phyloP scores from a whole-genome alignment of 1,140 invertebrate species.

The Cepaea nemoralis region DNA sequence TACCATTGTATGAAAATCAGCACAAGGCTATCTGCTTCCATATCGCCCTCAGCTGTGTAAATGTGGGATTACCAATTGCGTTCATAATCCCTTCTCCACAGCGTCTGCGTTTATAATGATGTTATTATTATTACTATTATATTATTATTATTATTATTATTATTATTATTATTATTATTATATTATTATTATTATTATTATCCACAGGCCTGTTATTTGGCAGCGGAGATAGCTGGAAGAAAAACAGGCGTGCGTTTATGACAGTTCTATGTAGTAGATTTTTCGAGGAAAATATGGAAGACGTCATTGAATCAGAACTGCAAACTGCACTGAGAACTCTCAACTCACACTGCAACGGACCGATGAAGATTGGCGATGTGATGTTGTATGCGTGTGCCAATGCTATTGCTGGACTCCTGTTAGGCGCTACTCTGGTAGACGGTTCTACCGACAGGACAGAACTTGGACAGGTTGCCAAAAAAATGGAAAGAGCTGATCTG shows the following conservation, averaged over 20 bases:
- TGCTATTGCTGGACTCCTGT: conserved; percentile 30
- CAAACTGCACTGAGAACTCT: background rate
- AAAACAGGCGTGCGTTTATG: conserved; percentile 41
- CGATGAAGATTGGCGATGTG: conserved; percentile 28
- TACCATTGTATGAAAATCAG: too few relatives aligned
- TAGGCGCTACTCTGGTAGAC: conserved; percentile 15
- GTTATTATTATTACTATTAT: too few relatives aligned
- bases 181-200: background rate
- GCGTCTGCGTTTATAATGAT: background rate
- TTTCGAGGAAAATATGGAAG: conserved; percentile 27
- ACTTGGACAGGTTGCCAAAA: conserved; percentile 9
- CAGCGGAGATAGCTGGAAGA: conserved; percentile 32
- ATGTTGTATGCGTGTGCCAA: conserved; percentile 30
- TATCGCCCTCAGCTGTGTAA: too few relatives aligned
- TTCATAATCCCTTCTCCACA: too few relatives aligned
- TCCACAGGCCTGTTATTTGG: conserved; percentile 42
- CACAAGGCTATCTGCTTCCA: too few relatives aligned
- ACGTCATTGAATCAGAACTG: conserved; percentile 17
- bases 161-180: too few relatives aligned
- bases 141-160: too few relatives aligned
- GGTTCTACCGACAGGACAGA: conserved; percentile 24
- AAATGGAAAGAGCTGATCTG: conserved; percentile 41
- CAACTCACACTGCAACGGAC: background rate
- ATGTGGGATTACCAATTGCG: too few relatives aligned
- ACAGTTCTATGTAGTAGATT: conserved; percentile 16